Evolutionary conservation across 2,888 invertebrate species (phyloP), one percentile per base, ranked within the genome.

Genomic region (Lithophane semibrunnea): DNA sequence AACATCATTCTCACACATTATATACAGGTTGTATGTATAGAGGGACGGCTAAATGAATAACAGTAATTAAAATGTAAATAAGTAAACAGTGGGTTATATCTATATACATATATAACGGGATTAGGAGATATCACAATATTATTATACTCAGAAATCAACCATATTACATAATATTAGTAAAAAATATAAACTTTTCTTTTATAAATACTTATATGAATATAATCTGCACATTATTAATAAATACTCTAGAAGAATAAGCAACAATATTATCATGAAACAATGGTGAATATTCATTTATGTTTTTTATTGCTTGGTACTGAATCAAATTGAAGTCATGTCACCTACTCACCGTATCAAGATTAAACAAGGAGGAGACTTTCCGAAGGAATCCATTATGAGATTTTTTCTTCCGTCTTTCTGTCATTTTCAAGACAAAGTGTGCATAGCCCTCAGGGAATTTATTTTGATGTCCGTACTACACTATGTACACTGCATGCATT

Each of bases 351-450:
- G 97, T 97, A 94, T 98, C 98, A 96, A 98, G 97, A 97, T 98
- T 98, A 97, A 98, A 98, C 90, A 98, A 97, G 89, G 98, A 98
- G 90, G 98, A 98, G 90, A 98, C 98, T 97, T 98, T 98, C 97
- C 98, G 98, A 94, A 98, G 98, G 95, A 98, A 98, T 95, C 98
- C 97, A 97, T 97, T 96, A 94, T 96, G 97, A 84, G 96, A 92
- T 93, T 97, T 97, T 97, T 97, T 97, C 96, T 97, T 97, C 94
- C 97, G 94, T 95, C 97, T 94, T 92, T 97, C 97, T 91, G 97
- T 97, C 97, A 97, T 97, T 95, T 94, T 96, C 94, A 88, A 90
- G 92, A 93, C 89, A 91, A 92, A 93, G 91, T 95, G 94, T 94
- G 94, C 96, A 96, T 96, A 95, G 93, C 96, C 94, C 91, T 94